Base-by-base conservation (phyloP, 2,113 vertebrate species). In the Myotis lucifugus region DNA sequence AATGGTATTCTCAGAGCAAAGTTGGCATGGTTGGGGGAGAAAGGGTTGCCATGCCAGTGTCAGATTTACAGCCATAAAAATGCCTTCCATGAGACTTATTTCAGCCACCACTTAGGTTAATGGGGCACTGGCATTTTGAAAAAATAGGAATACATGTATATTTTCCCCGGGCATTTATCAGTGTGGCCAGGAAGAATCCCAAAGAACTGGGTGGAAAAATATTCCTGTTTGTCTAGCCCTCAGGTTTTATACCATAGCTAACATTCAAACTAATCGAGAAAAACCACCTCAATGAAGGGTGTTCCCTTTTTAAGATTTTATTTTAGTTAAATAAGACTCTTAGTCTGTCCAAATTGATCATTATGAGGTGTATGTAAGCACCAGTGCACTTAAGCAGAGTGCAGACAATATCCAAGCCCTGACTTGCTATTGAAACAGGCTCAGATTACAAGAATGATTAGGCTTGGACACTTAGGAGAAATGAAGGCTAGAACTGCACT, bases 241-340 rank as follows among this genome's bases (percentile, higher is more conserved):
- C 25, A 61, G 66, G 52, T 74, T 94, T 82, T 78, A 46, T 14
- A n/a, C 40, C 64, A 21, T 54, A 34, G 34, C 18, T 5, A 81
- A 56, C 54, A 78, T 90, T 64, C 61, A 66, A 42, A 79, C 37
- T 50, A 59, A 70, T 88, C 32, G 48, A 34, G 72, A 85, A 73
- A 90, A 87, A 69, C 32, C 72, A 76, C 46, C 48, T 29, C 87
- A 76, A 25, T 82, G 76, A 59, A 88, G 8, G 59, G 15, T 48
- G 27, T 82, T 87, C 66, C 34, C 52, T 85, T 91, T 83, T 92
- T 56, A 77, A 72, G n/a, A 27, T 91, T 74, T 81, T 79, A 64
- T 21, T 85, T 89, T 64, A 79, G 69, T 64, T 70, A 82, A 18
- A 29, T 64, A 96, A 88, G 42, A 74, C 59, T 81, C 21, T n/a